Evolutionary conservation across 2,888 invertebrate species (phyloP), one percentile per base, ranked within the genome.

Genomic region (Electrophaes corylata): DNA sequence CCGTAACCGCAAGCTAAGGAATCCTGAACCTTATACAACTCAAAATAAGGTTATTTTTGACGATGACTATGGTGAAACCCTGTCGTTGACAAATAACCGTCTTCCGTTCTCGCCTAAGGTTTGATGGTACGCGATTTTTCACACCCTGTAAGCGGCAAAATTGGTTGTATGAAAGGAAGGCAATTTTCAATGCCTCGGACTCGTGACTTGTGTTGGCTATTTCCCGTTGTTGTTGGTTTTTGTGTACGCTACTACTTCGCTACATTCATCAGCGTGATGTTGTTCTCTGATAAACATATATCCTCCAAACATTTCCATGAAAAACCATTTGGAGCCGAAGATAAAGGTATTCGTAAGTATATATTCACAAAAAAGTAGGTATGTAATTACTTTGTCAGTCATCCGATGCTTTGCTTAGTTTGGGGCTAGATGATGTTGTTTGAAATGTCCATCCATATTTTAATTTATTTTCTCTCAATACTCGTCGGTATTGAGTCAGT

Each of bases 131-230:
- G 10, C 56, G 26, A 65, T 70, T 67, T 63, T 58, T 67, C 63
- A 67, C 64, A 47, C 57, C 60, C 29, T 55, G 16, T 18, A 31
- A 18, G 18, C 14, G 14, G 18, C 37, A 23, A 56, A 48, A 46
- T 44, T 48, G 57, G 48, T 62, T 51, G 48, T 46, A 63, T 63
- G 66, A 67, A 62, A 58, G 31, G 55, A 53, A 62, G 60, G 65
- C 62, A 64, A 59, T 70, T 66, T 69, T 66, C 60, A 40, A 54
- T 60, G 47, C 41, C 46, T 57, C 16, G 11, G 44, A 44, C 16
- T 12, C 61, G 58, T 67, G 64, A 62, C 67, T 43, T 6, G 29
- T 45, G 50, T 56, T 44, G 40, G 43, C 12, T 3, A 44, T 35
- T 43, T 43, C 16, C 33, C 33, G 41, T 41, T 41, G 31, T 43